Conservation (phyloP, 2,797 vertebrate species). For the Gadopsis marmoratus region DNA sequence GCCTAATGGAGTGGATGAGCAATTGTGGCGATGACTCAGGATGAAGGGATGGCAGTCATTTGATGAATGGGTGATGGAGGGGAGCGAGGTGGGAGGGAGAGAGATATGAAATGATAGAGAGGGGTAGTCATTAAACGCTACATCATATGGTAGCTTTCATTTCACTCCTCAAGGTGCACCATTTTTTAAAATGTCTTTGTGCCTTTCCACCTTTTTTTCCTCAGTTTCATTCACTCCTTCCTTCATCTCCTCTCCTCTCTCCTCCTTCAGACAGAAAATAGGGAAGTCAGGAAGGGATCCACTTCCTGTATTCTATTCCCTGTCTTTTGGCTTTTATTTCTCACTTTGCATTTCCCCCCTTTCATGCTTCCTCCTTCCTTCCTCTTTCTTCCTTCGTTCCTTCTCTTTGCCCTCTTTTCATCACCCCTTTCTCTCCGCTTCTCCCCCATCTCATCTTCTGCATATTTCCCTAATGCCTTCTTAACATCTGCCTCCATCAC, state of each 20-base stretch:
- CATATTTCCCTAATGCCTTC: constrained; percentile 64
- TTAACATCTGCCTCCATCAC: constrained; percentile 61
- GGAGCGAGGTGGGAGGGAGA: constrained; percentile 26
- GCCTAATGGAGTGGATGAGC: constrained; percentile 77
- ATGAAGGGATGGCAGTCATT: constrained; percentile 62
- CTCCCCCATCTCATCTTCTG: constrained; percentile 49
- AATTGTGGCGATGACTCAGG: constrained; percentile 62
- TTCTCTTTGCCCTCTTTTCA: constrained; percentile 31
- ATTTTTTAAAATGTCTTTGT: constrained; percentile 1
- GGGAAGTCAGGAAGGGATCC: neutral
- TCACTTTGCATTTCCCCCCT: constrained; percentile 25
- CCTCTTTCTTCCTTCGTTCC: constrained; percentile 13
- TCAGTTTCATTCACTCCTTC: neutral
- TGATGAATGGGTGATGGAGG: constrained; percentile 70
- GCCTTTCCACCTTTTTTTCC: neutral
- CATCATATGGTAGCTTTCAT: constrained; percentile 55
- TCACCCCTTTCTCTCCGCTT: constrained; percentile 23
- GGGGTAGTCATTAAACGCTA: constrained; percentile 56
- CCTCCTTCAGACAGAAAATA: neutral
- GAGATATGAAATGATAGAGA: constrained; percentile 56
- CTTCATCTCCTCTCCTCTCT: constrained; percentile 1
- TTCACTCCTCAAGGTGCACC: constrained; percentile 46
- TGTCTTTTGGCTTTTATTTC: constrained; percentile 35
- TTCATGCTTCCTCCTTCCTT: constrained; percentile 38
- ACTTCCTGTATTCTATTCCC: constrained; percentile 23